Evolutionary conservation across 2,888 invertebrate genomes (phyloP), one percentile per base, ranked within the genome.

Genomic region (Spatulosminthurus flaviceps): DNA sequence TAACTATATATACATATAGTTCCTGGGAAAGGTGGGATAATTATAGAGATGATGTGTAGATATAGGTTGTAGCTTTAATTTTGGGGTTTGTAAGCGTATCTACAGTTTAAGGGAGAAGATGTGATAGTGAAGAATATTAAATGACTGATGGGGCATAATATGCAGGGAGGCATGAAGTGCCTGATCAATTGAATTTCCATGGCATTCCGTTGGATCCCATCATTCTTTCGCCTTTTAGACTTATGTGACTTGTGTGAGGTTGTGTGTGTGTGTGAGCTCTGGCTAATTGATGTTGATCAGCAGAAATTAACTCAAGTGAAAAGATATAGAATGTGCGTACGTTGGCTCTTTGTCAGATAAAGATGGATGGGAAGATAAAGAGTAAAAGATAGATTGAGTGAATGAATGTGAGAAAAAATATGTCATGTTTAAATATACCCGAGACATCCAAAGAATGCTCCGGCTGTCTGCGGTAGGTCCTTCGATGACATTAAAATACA

Each of bases 401-500:
- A 75, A 75, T 75, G 75, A 75, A 75, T 66, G 75, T 66, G 66
- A 66, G 66, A 75, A 75, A 75, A 75, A 75, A 75, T 75, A 75
- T 75, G 75, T 75, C 75, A 75, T 75, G 75, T 74, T 74, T 74
- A 75, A 75, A 75, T 75, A 34, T 75, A 24, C 22, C 41, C 28
- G 73, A 73, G 60, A 51, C 42, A 73, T 16, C 16, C 24, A 26
- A 51, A 60, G 73, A 73, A 73, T 42, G 51, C 43, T 70, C 16
- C 13, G 42, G 72, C 72, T 42, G 75, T 66, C 79, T 79, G 79
- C 76, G 79, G 79, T 79, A 76, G 79, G 79, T 79, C 79, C 34
- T 77, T 41, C 71, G 76, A 79, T 79, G 71, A 71, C 64, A 60
- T 42, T 19, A 66, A 34, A 19, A 16, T 42, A 67, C 64, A 34